Conservation (phyloP, 2,113 vertebrate species). For the Brachirus orientalis region DNA sequence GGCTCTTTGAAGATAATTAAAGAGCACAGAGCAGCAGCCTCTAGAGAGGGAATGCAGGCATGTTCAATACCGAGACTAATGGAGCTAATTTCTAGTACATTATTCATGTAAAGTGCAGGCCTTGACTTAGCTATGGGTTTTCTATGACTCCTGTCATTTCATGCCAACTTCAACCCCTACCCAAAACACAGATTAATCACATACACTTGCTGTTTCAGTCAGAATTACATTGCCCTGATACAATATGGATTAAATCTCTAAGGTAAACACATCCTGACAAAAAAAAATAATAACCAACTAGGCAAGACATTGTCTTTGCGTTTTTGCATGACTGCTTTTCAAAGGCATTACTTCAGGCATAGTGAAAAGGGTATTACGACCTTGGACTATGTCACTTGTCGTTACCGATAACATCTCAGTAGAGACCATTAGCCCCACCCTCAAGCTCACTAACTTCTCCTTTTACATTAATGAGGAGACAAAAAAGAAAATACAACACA, state of each 20-base stretch:
- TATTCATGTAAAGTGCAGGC: slow-evolving; percentile 81
- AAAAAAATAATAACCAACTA: slow-evolving; percentile 14
- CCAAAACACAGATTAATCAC: slow-evolving; percentile 29
- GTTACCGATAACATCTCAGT: slow-evolving; percentile 21
- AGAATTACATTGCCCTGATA: slow-evolving; percentile 50
- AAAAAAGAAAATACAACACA: slow-evolving; percentile 42
- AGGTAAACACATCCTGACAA: slow-evolving; percentile 49
- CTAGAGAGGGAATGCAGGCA: slow-evolving; percentile 75
- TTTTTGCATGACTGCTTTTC: too few relatives aligned
- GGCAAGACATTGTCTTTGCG: too few relatives aligned
- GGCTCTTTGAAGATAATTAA: slow-evolving; percentile 83
- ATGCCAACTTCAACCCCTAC: background rate
- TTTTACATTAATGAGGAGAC: slow-evolving; percentile 58
- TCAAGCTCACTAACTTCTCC: slow-evolving; percentile 31
- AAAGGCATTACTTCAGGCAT: background rate
- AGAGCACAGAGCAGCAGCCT: slow-evolving; percentile 80
- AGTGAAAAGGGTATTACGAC: slow-evolving; percentile 28
- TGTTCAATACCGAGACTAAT: slow-evolving; percentile 83
- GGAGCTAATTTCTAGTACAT: slow-evolving; percentile 82
- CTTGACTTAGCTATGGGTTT: slow-evolving; percentile 59
- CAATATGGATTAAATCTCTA: slow-evolving; percentile 14
- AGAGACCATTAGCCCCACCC: slow-evolving; percentile 29
- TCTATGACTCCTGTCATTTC: slow-evolving; percentile 44
- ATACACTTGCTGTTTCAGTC: slow-evolving; percentile 24
- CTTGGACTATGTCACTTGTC: slow-evolving; percentile 46